Percentiles rank a stretch among this genome's conserved stretches.
Conservation (phyloP, 2,888 invertebrate genomes). For the Encarsia formosa region DNA sequence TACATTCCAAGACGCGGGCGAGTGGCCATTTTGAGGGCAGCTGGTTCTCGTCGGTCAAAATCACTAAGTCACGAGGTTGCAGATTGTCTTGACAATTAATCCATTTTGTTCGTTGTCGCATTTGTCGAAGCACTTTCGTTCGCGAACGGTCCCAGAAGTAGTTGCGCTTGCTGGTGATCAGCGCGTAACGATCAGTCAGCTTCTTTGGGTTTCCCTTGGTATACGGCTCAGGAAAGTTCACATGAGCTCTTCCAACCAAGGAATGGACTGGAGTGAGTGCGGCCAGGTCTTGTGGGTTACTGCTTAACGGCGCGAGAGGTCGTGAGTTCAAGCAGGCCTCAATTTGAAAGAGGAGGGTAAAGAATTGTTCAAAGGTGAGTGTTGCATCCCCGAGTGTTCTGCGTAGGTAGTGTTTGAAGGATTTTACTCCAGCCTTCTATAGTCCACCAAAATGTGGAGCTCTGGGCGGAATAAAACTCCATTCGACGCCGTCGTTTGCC, state of each 20-base stretch:
- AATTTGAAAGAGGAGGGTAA: not conserved
- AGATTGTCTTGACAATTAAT: no score
- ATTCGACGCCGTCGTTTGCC: not conserved
- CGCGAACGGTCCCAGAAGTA: not conserved
- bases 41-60: not conserved
- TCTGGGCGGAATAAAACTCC: not conserved
- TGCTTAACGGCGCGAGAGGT: not conserved
- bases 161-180: no score
- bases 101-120: not conserved
- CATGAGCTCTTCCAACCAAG: not conserved
- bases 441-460: constrained; percentile 4
- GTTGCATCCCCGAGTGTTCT: not conserved
- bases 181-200: no score
- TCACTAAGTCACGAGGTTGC: not conserved
- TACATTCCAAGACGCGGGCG: not conserved
- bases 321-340: not conserved
- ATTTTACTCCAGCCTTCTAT: no score
- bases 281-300: not conserved
- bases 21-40: not conserved
- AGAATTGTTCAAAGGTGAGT: not conserved
- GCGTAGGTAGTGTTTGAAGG: not conserved
- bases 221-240: not conserved
- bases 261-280: not conserved
- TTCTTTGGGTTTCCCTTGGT: not conserved
- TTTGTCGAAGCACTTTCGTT: not conserved